Percentiles rank a stretch among this genome's conserved stretches.
Evolutionary conservation across 2,113 vertebrate species (phyloP).

Genomic region (Scytalopus superciliaris): DNA sequence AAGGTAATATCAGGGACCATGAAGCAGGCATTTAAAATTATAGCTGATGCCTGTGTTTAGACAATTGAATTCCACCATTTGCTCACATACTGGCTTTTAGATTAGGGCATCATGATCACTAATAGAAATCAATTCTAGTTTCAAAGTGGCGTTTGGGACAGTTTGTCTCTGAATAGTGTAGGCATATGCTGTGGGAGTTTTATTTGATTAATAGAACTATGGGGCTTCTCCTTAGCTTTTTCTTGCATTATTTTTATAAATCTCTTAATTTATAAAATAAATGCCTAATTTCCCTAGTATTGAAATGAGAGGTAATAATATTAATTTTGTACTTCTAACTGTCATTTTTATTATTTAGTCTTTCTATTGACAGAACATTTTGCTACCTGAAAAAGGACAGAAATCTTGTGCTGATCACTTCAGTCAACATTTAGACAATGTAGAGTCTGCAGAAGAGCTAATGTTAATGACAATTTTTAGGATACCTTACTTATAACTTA

Average conservation of each 20-base stretch:
- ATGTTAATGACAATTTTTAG: background rate
- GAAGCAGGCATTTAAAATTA: background rate
- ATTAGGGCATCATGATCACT: background rate
- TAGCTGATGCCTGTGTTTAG: background rate
- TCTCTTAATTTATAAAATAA: background rate
- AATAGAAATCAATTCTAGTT: background rate
- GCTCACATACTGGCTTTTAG: background rate
- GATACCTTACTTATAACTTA: background rate
- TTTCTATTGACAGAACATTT: background rate
- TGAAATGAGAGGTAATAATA: background rate
- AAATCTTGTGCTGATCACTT: background rate
- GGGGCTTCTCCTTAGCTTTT: background rate
- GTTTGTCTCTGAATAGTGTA: background rate
- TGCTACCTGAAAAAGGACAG: background rate
- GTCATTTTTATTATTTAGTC: background rate
- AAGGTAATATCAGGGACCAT: background rate
- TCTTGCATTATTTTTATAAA: background rate
- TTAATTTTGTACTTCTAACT: background rate
- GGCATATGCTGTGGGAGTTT: background rate
- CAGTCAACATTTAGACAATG: background rate
- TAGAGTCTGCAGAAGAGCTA: background rate
- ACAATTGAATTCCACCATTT: background rate
- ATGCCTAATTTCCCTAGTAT: background rate
- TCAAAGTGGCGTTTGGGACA: background rate
- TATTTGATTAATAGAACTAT: background rate